Evolutionary conservation across 1,140 invertebrate species (phyloP).

Genomic region (Muscidifurax raptorellus): DNA sequence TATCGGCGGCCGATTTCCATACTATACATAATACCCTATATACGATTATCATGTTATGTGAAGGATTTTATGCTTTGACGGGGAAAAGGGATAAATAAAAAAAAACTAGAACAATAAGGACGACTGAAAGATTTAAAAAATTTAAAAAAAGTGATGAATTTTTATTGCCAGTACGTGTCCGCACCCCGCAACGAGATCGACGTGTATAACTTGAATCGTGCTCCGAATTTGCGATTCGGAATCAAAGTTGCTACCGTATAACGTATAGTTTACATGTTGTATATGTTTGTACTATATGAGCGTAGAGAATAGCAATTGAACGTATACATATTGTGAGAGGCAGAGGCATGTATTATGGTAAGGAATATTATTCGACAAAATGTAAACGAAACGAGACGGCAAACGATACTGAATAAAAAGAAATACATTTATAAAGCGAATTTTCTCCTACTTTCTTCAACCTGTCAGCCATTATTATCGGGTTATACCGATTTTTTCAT

Average conservation of each 20-base stretch:
- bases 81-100: neutral
- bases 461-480: neutral
- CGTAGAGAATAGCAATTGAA: slow-evolving; percentile 45
- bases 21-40: neutral
- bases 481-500: too few relatives aligned
- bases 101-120: slow-evolving; percentile 32
- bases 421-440: slow-evolving; percentile 32
- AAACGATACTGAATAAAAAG: slow-evolving; percentile 59
- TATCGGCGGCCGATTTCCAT: neutral
- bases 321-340: neutral
- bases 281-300: slow-evolving; percentile 63
- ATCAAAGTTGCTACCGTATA: slow-evolving; percentile 8
- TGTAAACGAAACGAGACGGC: slow-evolving; percentile 36
- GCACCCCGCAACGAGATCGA: slow-evolving; percentile 18
- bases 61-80: neutral
- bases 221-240: slow-evolving; percentile 17
- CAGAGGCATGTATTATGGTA: slow-evolving; percentile 4
- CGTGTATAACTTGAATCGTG: slow-evolving; percentile 2
- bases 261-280: slow-evolving; percentile 59
- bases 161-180: slow-evolving; percentile 17
- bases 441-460: neutral
- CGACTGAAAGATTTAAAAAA: slow-evolving; percentile 42
- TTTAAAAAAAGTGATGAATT: slow-evolving; percentile 24
- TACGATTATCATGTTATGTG: neutral
- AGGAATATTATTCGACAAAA: slow-evolving; percentile 27